A percentile compares a stretch with the other conserved stretches of the same genome.
Conservation (phyloP, 1,140 invertebrate genomes). For the Sarcophaga bullata region DNA sequence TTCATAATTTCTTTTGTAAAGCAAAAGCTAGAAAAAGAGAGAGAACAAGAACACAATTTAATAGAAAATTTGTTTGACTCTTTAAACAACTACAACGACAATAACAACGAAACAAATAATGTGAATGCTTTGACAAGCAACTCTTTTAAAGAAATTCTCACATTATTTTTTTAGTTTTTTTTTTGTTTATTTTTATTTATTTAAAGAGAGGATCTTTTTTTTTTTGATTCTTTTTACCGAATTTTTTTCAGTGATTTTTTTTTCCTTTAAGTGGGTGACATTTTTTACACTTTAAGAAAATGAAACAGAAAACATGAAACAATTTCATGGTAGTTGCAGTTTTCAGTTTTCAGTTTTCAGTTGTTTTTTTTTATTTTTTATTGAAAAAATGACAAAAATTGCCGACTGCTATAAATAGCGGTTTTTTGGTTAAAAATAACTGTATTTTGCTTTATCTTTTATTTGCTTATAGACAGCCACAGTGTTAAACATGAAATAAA, state of each 20-base stretch:
- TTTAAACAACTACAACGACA: not conserved
- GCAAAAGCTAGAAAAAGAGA: too few relatives aligned
- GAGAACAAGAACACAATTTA: not conserved
- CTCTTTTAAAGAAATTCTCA: too few relatives aligned
- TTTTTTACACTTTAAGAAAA: not conserved
- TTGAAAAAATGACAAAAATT: too few relatives aligned
- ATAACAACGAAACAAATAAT: not conserved
- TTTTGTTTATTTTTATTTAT: too few relatives aligned
- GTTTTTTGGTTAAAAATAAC: not conserved
- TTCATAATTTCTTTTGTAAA: too few relatives aligned
- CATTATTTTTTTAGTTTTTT: too few relatives aligned
- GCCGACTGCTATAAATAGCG: too few relatives aligned
- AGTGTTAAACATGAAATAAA: not conserved
- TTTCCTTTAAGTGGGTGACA: not conserved
- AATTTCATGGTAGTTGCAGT: not conserved
- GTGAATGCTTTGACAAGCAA: not conserved
- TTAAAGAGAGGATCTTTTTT: not conserved
- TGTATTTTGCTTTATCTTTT: not conserved
- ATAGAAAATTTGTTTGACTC: conserved; percentile 25
- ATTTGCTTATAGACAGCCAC: not conserved
- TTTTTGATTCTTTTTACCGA: not conserved
- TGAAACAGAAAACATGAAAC: too few relatives aligned
- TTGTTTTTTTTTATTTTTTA: not conserved
- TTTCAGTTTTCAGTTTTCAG: not conserved
- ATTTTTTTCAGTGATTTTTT: not conserved